Percentiles rank a stretch among this genome's conserved stretches.
phyloP scores from a whole-genome alignment of 2,113 vertebrate genomes.

The Hypocryptadius cinnamomeus region DNA sequence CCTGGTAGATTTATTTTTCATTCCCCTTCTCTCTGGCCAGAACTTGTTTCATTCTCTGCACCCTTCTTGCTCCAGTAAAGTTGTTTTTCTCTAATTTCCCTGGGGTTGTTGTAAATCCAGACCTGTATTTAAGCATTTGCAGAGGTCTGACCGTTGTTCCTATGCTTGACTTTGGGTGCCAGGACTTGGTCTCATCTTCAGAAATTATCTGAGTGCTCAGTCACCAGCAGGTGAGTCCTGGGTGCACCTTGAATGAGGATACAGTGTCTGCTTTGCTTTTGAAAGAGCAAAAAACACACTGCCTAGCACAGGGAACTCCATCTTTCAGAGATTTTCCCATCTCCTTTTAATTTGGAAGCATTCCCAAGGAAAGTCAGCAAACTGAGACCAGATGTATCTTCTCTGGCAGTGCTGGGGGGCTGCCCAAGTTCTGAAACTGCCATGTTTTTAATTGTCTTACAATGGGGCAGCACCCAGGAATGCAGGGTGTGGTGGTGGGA shows the following conservation, averaged over 20 bases:
- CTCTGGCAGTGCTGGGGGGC: background rate
- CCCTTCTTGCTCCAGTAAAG: background rate
- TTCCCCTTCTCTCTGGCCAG: background rate
- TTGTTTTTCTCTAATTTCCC: background rate
- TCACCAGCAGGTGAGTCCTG: background rate
- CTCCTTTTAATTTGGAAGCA: slow-evolving; percentile 2
- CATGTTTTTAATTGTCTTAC: slow-evolving; percentile 1
- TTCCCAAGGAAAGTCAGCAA: slow-evolving; percentile 20
- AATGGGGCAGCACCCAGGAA: slow-evolving; percentile 7
- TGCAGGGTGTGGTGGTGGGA: background rate
- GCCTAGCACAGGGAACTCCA: background rate
- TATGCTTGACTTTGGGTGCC: background rate
- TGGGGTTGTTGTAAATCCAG: background rate
- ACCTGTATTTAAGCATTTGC: background rate
- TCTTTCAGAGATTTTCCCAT: background rate
- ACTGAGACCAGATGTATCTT: slow-evolving; percentile 3
- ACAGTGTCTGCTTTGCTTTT: background rate
- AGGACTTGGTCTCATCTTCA: background rate
- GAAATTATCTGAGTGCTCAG: background rate
- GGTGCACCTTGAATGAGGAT: background rate
- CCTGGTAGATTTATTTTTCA: background rate
- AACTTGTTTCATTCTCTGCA: background rate
- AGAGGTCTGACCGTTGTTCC: background rate
- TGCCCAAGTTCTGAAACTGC: background rate
- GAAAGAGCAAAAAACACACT: background rate